Conservation (phyloP, 2,797 vertebrate genomes). For the Hydrophis major region DNA sequence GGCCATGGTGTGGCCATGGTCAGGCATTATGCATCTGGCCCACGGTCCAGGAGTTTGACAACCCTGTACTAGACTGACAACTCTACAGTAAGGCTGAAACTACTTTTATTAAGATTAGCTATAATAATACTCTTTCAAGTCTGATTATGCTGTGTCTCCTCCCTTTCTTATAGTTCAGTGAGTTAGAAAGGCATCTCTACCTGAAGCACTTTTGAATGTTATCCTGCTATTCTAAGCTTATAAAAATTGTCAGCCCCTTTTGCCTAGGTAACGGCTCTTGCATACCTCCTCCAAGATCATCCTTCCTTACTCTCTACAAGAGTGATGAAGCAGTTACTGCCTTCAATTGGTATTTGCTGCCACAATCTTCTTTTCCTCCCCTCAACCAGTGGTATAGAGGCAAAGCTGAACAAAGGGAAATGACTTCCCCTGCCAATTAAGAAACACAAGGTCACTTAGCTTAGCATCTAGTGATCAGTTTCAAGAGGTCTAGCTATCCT, state of each 20-base stretch:
- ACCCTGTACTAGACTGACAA: background rate
- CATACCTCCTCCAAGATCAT: background rate
- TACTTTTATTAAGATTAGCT: background rate
- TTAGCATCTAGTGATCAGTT: background rate
- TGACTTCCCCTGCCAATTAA: background rate
- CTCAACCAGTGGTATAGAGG: background rate
- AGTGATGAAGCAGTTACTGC: background rate
- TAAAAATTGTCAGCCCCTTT: background rate
- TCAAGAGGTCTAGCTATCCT: background rate
- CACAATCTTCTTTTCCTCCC: background rate
- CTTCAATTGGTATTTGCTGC: background rate
- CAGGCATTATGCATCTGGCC: too few species aligned
- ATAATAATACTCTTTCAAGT: background rate
- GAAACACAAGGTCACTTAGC: background rate
- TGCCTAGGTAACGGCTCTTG: background rate
- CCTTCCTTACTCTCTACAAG: background rate
- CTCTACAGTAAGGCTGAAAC: background rate
- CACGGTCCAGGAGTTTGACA: too few species aligned
- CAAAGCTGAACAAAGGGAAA: background rate
- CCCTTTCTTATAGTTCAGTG: background rate
- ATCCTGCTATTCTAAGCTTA: background rate
- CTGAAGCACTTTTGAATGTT: background rate
- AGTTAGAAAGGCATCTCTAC: background rate
- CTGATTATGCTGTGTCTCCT: background rate
- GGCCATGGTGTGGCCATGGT: too few species aligned